Percentiles rank a stretch among this genome's conserved stretches.
Evolutionary conservation across 2,888 invertebrate genomes (phyloP).

Genomic region (Anorthoa munda): DNA sequence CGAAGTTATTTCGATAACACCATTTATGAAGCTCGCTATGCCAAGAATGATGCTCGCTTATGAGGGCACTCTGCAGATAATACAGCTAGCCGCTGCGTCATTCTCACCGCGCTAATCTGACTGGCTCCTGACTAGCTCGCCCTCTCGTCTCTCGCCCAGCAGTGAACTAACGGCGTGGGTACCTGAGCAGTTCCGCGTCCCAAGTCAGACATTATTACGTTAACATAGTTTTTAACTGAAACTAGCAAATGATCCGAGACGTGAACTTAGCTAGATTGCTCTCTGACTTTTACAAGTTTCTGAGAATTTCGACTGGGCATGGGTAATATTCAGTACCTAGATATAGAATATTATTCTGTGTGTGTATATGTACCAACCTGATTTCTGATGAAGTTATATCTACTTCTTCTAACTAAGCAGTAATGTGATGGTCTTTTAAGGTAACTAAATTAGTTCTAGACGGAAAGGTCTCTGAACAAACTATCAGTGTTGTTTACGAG

Average conservation of each 20-base stretch:
- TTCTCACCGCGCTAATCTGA: constrained; percentile 22
- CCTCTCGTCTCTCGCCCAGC: not conserved
- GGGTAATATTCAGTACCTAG: not conserved
- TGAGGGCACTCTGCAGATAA: not conserved
- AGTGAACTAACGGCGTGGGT: not conserved
- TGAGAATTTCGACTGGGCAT: not conserved
- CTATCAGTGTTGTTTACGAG: constrained; percentile 2
- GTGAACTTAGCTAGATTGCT: not conserved
- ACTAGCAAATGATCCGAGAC: not conserved
- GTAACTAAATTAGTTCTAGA: not conserved
- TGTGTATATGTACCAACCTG: not conserved
- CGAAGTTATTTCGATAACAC: constrained; percentile 2
- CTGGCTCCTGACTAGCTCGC: not conserved
- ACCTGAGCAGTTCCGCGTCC: not conserved
- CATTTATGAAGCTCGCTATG: not conserved
- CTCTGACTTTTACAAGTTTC: not conserved
- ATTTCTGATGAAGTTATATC: not conserved
- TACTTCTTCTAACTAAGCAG: not conserved
- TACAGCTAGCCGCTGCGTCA: not conserved
- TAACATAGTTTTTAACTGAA: constrained; percentile 4
- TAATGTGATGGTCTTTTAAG: not conserved
- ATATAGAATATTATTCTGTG: not conserved
- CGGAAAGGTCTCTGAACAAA: not conserved
- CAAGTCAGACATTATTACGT: constrained; percentile 2
- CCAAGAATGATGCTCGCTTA: not conserved